These are phyloP conservation scores for Phrynocephalus versicolor DNA, from an alignment of 2,113 vertebrate genomes.

Conservation along the genomic window DNA sequence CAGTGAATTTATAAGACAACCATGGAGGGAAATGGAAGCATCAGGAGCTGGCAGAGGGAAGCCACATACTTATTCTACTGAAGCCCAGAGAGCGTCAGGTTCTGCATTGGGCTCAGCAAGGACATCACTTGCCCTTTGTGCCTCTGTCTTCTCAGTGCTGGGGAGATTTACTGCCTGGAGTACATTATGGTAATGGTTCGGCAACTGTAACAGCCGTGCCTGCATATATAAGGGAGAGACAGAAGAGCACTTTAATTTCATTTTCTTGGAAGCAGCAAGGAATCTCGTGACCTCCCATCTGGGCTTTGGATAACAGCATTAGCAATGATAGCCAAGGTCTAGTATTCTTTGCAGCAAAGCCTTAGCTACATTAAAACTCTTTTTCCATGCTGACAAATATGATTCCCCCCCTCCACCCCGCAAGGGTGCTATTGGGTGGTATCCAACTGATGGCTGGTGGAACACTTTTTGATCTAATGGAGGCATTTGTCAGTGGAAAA, in stretches of 20 bases:
- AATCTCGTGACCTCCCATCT: constrained; percentile 40
- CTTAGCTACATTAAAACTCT: not conserved
- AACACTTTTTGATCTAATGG: not conserved
- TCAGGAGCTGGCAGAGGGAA: not conserved
- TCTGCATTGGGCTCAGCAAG: not conserved
- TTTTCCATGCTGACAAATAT: not conserved
- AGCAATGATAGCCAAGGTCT: constrained; percentile 31
- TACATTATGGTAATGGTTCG: not conserved
- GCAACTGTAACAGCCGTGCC: not conserved
- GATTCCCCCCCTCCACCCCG: not conserved
- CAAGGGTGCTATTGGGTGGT: not conserved
- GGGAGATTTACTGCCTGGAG: constrained; percentile 11
- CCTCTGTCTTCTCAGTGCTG: constrained; percentile 17
- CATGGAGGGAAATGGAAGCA: not conserved
- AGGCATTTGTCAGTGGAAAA: not conserved
- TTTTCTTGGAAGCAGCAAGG: constrained; percentile 55
- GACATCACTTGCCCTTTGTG: rapidly evolving
- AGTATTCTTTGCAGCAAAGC: constrained; percentile 29
- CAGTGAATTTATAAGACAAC: not conserved
- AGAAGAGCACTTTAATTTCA: constrained; percentile 37
- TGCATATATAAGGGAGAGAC: constrained; percentile 2
- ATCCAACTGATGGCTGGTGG: not conserved
- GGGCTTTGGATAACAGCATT: not conserved
- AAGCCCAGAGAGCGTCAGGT: not conserved
- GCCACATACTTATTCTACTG: not conserved